Evolutionary conservation across 2,797 vertebrate species (phyloP), one percentile per base, ranked within the genome.

Genomic region (Leptodactylus fallax): DNA sequence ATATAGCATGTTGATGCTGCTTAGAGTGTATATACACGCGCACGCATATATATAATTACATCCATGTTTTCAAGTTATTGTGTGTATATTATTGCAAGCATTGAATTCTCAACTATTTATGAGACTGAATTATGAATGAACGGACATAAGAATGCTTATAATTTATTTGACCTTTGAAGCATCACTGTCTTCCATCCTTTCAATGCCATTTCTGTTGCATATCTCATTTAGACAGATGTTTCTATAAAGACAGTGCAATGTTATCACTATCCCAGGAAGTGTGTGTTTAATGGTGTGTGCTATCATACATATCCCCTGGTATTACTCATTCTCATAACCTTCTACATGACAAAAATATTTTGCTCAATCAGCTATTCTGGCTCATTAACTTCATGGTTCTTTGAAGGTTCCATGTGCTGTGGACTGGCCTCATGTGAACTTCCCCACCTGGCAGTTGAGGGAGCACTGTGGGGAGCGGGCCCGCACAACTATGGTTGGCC

Each of bases 351-450:
- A 84, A 81, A 55, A 55, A 65, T 56, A 79, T 72, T 88, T 85
- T 81, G 87, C 83, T 85, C 87, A 80, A 72, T 84, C 58, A 80
- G 77, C 78, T 25, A 81, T 74, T 85, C 58, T 56, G 76, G 69
- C 67, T 67, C 83, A 89, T 82, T 89, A 82, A 69, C 69, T 61
- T 81, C 79, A 85, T 77, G 79, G 65, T 51, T 86, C 79, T 85
- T 89, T 89, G 23, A 82, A 85, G 51, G 69, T 16, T n/a, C 58
- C 69, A 67, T 81, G 79, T 85, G 87, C 61, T 51, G 45, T 25
- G 19, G 63, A 53, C 25, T 85, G 72, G 79, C 67, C 78, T 89
- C 60, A 82, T 82, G 81, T 85, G 87, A 85, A 85, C 87, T 85
- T 55, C 79, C 63, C 69, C 69, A 85, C 83, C 71, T 82, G 79